phyloP scores from a whole-genome alignment of 2,888 invertebrate species.

The Sepiola atlantica region DNA sequence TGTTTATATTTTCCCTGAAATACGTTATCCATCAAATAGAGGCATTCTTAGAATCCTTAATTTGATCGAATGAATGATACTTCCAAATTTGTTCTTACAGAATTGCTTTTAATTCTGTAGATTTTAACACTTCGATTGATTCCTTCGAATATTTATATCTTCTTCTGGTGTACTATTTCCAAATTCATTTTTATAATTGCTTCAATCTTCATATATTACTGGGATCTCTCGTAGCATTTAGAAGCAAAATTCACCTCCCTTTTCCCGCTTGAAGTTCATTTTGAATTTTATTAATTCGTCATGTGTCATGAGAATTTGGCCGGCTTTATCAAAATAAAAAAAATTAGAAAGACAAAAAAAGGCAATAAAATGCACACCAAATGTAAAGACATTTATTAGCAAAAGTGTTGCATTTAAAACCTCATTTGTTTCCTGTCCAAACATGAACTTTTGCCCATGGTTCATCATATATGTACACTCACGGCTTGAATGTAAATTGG shows the following conservation, averaged over 20 bases:
- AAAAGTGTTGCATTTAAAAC: not conserved
- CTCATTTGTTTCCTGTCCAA: constrained; percentile 32
- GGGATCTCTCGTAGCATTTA: not conserved
- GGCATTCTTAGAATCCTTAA: constrained; percentile 17
- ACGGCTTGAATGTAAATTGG: not conserved
- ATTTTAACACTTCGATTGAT: not conserved
- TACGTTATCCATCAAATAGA: not conserved
- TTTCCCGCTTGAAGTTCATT: not conserved
- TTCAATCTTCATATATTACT: not conserved
- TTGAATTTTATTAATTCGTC: constrained; percentile 7
- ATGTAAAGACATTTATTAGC: not conserved
- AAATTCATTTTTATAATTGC: not conserved
- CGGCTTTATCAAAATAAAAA: not conserved
- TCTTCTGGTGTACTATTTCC: not conserved
- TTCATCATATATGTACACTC: constrained; percentile 15
- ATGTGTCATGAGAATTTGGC: constrained; percentile 8
- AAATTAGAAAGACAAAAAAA: not conserved
- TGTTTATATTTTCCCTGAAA: no score
- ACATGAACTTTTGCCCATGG: constrained; percentile 21
- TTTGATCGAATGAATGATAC: not conserved
- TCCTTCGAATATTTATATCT: not conserved
- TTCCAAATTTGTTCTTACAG: not conserved
- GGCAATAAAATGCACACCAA: not conserved
- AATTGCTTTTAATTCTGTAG: not conserved
- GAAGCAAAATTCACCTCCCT: not conserved